A percentile compares a stretch with the other conserved stretches of the same genome.
These are phyloP conservation scores for Zaprionus kolodkinae DNA, from an alignment of 1,140 invertebrate species.

Conservation along the genomic window DNA sequence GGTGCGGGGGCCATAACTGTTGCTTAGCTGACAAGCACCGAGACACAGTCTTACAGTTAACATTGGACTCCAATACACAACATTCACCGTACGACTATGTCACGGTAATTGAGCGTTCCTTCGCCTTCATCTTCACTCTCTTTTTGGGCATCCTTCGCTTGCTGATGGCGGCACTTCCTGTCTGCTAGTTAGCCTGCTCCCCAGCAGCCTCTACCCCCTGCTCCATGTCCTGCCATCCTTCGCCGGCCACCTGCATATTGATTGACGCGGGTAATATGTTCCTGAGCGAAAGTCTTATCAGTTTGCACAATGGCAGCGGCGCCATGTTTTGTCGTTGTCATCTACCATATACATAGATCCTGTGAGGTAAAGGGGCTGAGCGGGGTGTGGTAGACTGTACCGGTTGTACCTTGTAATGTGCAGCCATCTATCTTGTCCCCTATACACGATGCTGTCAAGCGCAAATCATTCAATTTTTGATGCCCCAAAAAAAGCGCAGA, in stretches of 20 bases:
- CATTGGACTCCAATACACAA: conserved; percentile 84
- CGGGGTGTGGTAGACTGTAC: not conserved
- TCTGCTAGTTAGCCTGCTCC: conserved; percentile 47
- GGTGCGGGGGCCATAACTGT: conserved; percentile 23
- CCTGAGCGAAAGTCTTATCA: conserved; percentile 32
- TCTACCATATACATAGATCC: conserved; percentile 33
- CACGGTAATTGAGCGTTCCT: conserved; percentile 78
- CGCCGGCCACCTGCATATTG: conserved; percentile 34
- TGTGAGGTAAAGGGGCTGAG: not conserved
- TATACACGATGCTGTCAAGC: conserved; percentile 43
- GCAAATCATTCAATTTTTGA: conserved; percentile 73
- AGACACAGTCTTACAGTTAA: conserved; percentile 85
- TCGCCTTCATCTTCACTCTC: conserved; percentile 15
- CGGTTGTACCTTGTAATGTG: not conserved
- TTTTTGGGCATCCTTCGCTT: conserved; percentile 18
- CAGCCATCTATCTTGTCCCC: conserved; percentile 31
- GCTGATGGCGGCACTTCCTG: conserved; percentile 63
- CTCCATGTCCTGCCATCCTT: conserved; percentile 28
- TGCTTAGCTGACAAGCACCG: conserved; percentile 75
- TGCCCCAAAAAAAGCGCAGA: conserved; percentile 16
- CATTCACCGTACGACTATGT: conserved; percentile 85
- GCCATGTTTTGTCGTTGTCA: conserved; percentile 31
- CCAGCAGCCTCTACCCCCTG: conserved; percentile 8
- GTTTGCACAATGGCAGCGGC: conserved; percentile 39
- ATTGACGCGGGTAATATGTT: conserved; percentile 52